These are phyloP conservation scores for Orchesella cincta DNA, from an alignment of 1,140 invertebrate species.

Conservation along the genomic window DNA sequence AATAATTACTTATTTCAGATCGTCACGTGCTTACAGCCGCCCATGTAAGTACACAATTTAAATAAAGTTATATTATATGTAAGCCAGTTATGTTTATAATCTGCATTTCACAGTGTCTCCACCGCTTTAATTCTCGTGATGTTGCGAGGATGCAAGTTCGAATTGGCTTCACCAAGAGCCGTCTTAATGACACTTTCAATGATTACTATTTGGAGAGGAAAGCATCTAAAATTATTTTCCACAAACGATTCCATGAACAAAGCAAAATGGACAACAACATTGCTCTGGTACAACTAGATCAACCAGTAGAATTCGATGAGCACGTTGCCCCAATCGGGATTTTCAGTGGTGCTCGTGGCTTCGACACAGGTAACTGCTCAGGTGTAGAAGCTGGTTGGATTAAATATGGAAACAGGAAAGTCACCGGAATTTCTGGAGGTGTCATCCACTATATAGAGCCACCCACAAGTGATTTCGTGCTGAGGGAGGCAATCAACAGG, in stretches of 20 bases:
- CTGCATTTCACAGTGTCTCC: no score
- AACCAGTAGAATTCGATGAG: slow-evolving; percentile 34
- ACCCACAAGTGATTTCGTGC: slow-evolving; percentile 36
- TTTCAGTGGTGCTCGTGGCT: slow-evolving; percentile 27
- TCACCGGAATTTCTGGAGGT: slow-evolving; percentile 35
- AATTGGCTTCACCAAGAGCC: slow-evolving; percentile 34
- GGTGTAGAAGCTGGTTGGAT: slow-evolving; percentile 37
- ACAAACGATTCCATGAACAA: slow-evolving; percentile 36
- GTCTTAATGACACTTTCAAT: slow-evolving; percentile 30
- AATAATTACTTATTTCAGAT: background rate
- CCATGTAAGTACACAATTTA: no score
- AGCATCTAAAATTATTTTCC: slow-evolving; percentile 34
- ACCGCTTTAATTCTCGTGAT: slow-evolving; percentile 37
- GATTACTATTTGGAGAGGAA: slow-evolving; percentile 32
- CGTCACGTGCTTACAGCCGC: slow-evolving; percentile 36
- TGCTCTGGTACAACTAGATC: slow-evolving; percentile 33
- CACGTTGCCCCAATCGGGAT: slow-evolving; percentile 37
- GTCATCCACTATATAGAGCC: slow-evolving; percentile 37
- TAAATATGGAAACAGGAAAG: slow-evolving; percentile 36
- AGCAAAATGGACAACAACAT: slow-evolving; percentile 44
- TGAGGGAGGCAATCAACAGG: slow-evolving; percentile 28
- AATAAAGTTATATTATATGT: no score
- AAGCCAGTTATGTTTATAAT: background rate
- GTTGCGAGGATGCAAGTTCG: slow-evolving; percentile 42
- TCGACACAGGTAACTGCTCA: slow-evolving; percentile 30